Evolutionary conservation across 2,113 vertebrate species (phyloP), one percentile per base, ranked within the genome.

Genomic region (Cryptotis parvus): DNA sequence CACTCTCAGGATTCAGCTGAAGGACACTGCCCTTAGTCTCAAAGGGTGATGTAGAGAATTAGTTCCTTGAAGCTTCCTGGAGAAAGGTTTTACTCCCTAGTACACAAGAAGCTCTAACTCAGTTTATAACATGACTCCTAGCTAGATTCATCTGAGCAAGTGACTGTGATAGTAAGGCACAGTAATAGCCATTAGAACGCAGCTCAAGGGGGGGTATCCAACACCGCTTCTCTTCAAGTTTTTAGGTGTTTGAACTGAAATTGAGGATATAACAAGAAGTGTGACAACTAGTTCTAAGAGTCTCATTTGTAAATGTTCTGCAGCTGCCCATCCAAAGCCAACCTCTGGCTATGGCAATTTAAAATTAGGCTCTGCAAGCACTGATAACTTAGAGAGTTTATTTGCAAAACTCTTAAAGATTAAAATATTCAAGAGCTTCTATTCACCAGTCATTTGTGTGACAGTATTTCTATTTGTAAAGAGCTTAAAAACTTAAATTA

Each of bases 291-390:
- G 0, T 58, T 12, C 3, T 4, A 20, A 26, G 29, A 75, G 10
- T 31, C 22, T 27, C 4, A 0, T 0, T 5, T 1, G 22, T n/a
- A 15, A 5, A 27, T 1, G 18, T 74, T 22, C 16, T 12, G 49
- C 26, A 39, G 16, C 11, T 31, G 0, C 15, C 29, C 12, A 1
- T 0, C 9, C 14, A 0, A 4, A 16, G 3, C 1, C 5, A 4
- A 20, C 3, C 6, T n/a, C 1, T 7, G 11, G 24, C 49, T 5
- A 4, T 5, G 26, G 22, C 18, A 9, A 37, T 20, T 35, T 31
- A 35, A 33, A 6, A 16, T 0, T 0, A 29, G 43, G 9, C 20
- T 39, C 0, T 78, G 55, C 55, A 58, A 24, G 27, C n/a, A 33
- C 0, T 0, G 24, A 33, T 58, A 43, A 22, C 4, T 63, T 33